phyloP scores from a whole-genome alignment of 2,113 vertebrate species.

The Colistium nudipinnis region DNA sequence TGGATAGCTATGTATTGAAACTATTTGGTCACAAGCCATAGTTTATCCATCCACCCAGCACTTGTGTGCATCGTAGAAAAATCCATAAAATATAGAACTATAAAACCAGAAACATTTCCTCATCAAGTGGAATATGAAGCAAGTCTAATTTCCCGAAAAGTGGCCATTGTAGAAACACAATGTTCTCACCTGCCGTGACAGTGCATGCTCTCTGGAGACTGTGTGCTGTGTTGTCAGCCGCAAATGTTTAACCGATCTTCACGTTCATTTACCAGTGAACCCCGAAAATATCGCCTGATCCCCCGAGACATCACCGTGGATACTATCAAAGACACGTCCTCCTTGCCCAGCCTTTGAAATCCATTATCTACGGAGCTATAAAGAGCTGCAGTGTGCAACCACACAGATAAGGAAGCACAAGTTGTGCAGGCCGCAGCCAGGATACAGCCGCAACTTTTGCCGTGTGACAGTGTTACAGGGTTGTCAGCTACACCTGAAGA shows the following conservation, averaged over 20 bases:
- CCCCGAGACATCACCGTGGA: conserved; percentile 29
- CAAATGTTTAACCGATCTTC: conserved; percentile 9
- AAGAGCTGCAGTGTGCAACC: conserved; percentile 3
- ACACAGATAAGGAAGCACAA: not conserved
- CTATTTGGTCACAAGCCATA: too few relatives aligned
- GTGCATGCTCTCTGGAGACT: not conserved
- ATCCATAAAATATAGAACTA: not conserved
- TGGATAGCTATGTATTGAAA: too few relatives aligned
- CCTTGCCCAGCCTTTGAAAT: conserved; percentile 19
- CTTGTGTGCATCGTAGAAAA: too few relatives aligned
- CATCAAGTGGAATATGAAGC: not conserved
- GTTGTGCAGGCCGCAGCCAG: not conserved
- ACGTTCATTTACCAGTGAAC: conserved; percentile 9
- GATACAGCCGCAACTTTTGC: not conserved
- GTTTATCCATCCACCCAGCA: too few relatives aligned
- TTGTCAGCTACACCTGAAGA: not conserved
- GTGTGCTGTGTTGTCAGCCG: conserved; percentile 5
- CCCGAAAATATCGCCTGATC: conserved; percentile 12
- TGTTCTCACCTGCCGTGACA: conserved; percentile 1
- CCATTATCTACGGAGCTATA: conserved; percentile 13
- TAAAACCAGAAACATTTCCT: not conserved
- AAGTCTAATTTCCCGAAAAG: not conserved
- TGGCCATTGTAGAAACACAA: not conserved
- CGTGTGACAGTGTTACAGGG: not conserved
- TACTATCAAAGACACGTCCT: conserved; percentile 21